Evolutionary conservation across 92 coral and sea anemone genomes (phyloP), one percentile per base, ranked within the genome.

Genomic region (Muricea muricata): DNA sequence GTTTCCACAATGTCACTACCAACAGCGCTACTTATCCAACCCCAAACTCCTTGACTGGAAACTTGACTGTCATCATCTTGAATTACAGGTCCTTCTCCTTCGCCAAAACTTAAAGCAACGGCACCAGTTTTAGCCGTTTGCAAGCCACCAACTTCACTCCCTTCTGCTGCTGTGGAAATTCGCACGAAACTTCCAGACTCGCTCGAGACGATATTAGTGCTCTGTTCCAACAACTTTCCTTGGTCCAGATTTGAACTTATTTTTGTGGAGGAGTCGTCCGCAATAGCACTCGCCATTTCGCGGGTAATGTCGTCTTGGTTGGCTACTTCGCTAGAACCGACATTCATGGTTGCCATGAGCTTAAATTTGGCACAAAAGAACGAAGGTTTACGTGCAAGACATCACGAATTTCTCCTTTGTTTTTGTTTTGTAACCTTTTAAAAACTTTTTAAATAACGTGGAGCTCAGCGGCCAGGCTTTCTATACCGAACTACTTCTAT

Each of bases 1-100:
- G 97, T 97, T 85, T 97, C 97, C 48, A 97, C 80, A 41, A 87
- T 81, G 57, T 80, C 85, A 31, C 83, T 80, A 10, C 99, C 93
- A 21, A 97, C 97, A 34, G 99, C 98, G 65, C 84, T 93, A 24
- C 96, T 93, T 91, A 95, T 93, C 98, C 98, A 95, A 13, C 98
- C 94, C 98, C 98, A 95, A 48, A 95, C 91, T 23, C 98, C 91
- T 6, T 89, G 85, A 47, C 91, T 78, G 28, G 80, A 80, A 0
- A 84, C 91, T 12, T 82, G 87, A 26, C 79, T 42, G 28, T 20
- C 25, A 2, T 57, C 50, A 75, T 50, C 80, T 48, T 29, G 65
- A n/a, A 47, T 47, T 13, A 35, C 21, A 9, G 60, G 20, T 11
- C 65, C 60, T 5, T 13, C 23, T 6, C 37, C 52, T 23, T 78